Evolutionary conservation across 2,888 invertebrate genomes (phyloP).

Genomic region (Agonopterix arenella): DNA sequence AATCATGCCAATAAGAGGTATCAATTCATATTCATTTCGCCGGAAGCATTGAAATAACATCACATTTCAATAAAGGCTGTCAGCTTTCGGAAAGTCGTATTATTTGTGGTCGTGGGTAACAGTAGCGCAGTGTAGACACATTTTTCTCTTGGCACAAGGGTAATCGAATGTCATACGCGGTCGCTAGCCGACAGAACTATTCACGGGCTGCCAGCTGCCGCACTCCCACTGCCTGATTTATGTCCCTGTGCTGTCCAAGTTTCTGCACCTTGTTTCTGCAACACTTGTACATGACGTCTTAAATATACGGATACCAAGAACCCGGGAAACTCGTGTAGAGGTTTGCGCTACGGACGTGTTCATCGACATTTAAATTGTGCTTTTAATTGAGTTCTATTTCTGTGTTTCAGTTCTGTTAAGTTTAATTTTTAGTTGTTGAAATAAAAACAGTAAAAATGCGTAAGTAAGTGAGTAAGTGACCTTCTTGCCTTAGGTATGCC

Average conservation of each 20-base stretch:
- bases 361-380: conserved; percentile 18
- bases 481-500: too few species aligned
- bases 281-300: conserved; percentile 67
- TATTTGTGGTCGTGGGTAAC: not conserved
- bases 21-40: too few species aligned
- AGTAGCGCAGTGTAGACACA: conserved; percentile 1
- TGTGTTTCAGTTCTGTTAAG: too few species aligned
- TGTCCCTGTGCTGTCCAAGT: conserved; percentile 62
- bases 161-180: conserved; percentile 71
- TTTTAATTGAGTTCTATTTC: conserved; percentile 1
- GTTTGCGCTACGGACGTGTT: conserved; percentile 12
- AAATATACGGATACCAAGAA: conserved; percentile 46
- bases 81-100: not conserved
- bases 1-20: too few species aligned
- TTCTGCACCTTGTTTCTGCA: conserved; percentile 67
- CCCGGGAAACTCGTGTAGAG: conserved; percentile 26
- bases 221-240: conserved; percentile 58
- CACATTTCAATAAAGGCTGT: not conserved
- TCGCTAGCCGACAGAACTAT: conserved; percentile 55
- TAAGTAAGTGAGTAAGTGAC: too few species aligned
- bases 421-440: too few species aligned
- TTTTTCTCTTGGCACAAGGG: conserved; percentile 24
- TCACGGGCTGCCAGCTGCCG: conserved; percentile 52
- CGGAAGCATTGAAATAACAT: not conserved
- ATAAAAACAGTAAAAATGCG: too few species aligned